Conservation (phyloP, 2,113 vertebrate species). For the Athene cunicularia region DNA sequence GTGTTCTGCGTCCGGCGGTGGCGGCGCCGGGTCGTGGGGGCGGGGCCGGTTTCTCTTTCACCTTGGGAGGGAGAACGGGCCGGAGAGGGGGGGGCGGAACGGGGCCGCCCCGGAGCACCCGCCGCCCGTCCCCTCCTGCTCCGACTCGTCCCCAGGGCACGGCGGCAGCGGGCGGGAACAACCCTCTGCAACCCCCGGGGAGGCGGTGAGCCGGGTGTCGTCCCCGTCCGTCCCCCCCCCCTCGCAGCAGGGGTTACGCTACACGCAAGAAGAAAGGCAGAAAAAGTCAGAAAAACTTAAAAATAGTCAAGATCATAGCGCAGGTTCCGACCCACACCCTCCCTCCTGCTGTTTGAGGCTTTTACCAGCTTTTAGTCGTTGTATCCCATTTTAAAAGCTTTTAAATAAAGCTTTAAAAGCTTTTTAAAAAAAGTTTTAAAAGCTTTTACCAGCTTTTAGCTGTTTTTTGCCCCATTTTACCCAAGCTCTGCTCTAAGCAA, state of each 20-base stretch:
- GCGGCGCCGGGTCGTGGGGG: neutral
- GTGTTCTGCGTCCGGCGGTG: neutral
- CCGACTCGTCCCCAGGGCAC: neutral
- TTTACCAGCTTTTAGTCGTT: neutral
- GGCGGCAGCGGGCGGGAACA: no score
- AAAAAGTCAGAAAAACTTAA: neutral
- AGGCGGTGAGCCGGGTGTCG: no score
- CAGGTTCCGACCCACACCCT: fast-evolving
- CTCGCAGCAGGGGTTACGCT: neutral
- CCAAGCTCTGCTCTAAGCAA: neutral
- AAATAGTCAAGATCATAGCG: fast-evolving
- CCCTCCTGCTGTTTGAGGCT: fast-evolving
- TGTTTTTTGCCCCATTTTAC: no score
- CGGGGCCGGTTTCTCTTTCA: neutral
- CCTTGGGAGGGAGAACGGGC: neutral
- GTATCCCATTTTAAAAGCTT: no score
- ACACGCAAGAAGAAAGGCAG: neutral
- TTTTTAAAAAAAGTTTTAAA: no score
- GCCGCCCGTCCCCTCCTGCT: no score
- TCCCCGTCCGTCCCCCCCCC: no score
- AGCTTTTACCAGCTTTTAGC: no score
- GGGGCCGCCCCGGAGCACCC: neutral
- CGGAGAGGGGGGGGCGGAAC: neutral
- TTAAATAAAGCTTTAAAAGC: no score
- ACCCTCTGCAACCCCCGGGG: neutral